Evolutionary conservation across 2,113 vertebrate genomes (phyloP).

Genomic region (Nannospalax galili): DNA sequence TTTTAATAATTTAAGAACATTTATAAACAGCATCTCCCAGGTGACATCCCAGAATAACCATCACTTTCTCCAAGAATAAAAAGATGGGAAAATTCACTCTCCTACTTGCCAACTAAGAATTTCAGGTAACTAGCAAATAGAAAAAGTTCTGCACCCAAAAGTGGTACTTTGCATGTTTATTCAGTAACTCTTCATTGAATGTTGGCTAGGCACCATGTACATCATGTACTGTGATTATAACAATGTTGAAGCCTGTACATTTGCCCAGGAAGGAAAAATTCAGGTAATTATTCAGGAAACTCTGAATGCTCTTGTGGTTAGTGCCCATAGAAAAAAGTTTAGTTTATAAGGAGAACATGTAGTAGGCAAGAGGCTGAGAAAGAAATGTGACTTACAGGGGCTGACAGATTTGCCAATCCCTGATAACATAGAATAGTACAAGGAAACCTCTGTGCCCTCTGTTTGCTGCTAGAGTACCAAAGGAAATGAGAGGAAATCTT

Average conservation of each 20-base stretch:
- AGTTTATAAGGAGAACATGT: neutral
- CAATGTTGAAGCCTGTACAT: neutral
- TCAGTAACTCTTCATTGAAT: neutral
- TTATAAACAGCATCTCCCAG: neutral
- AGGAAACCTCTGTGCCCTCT: neutral
- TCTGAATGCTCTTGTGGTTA: neutral
- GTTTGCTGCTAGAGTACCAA: neutral
- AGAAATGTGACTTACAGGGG: neutral
- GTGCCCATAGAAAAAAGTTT: neutral
- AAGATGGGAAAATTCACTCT: neutral
- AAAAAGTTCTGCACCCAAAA: neutral
- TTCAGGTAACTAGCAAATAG: neutral
- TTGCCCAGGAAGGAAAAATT: neutral
- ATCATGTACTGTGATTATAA: neutral
- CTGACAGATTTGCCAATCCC: neutral
- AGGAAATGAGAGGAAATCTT: neutral
- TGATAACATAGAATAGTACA: neutral
- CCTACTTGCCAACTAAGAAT: neutral
- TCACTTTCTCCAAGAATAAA: constrained; percentile 16
- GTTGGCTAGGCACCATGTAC: neutral
- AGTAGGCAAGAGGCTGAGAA: neutral
- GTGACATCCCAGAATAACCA: neutral
- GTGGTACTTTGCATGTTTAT: neutral
- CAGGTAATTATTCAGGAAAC: neutral
- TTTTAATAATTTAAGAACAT: neutral